phyloP scores from a whole-genome alignment of 2,888 invertebrate genomes.

The Drosophila vallismaia region DNA sequence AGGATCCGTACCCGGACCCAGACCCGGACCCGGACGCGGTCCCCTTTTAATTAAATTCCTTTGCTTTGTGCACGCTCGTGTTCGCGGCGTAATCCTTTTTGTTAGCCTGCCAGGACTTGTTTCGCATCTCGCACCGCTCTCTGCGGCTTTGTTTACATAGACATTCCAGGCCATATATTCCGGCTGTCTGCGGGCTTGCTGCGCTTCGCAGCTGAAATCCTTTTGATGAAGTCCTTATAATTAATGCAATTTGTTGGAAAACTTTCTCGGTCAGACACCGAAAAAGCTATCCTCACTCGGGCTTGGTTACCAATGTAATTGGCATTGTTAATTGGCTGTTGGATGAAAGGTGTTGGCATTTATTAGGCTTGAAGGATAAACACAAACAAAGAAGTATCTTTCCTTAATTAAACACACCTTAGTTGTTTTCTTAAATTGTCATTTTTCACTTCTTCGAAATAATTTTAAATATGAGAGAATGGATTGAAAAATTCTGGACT shows the following conservation, averaged over 20 bases:
- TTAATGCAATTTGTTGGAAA: conserved; percentile 70
- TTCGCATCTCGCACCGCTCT: conserved; percentile 4
- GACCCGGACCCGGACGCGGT: conserved; percentile 26
- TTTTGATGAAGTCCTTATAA: conserved; percentile 69
- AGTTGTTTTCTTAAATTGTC: neutral
- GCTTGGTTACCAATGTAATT: conserved; percentile 12
- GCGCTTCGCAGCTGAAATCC: conserved; percentile 57
- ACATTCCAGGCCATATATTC: conserved; percentile 55
- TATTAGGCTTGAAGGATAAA: neutral
- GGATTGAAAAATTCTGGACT: neutral
- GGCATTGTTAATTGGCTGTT: conserved; percentile 16
- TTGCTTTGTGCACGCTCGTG: conserved; percentile 60
- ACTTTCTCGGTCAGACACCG: neutral
- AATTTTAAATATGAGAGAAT: no score
- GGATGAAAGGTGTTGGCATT: conserved; percentile 14
- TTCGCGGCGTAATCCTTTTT: conserved; percentile 69
- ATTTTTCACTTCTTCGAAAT: no score
- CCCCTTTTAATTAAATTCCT: conserved; percentile 74
- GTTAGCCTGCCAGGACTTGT: conserved; percentile 45
- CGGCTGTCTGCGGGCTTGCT: conserved; percentile 35
- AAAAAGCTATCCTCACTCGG: conserved; percentile 3
- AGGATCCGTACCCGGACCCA: neutral
- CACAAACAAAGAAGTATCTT: neutral
- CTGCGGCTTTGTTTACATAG: conserved; percentile 58
- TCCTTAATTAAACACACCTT: neutral